A percentile compares a stretch with the other conserved stretches of the same genome.
phyloP scores from a whole-genome alignment of 2,888 invertebrate genomes.

The Heliconius ismenius region DNA sequence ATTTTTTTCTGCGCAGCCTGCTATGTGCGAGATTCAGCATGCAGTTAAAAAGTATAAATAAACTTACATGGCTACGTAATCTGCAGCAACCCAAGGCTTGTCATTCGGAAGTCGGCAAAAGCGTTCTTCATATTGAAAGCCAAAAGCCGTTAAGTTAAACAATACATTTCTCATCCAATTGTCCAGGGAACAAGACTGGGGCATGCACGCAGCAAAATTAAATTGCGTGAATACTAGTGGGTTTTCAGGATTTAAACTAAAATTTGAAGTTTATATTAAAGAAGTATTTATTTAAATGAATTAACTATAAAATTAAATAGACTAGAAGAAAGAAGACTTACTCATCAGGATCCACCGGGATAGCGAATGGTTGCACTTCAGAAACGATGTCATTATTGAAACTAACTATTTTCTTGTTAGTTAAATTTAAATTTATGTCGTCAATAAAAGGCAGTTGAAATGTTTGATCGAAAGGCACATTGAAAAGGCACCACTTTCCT shows the following conservation, averaged over 20 bases:
- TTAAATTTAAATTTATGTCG: slow-evolving; percentile 14
- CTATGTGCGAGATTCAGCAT: too few relatives aligned
- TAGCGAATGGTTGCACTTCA: slow-evolving; percentile 26
- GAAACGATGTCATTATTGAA: slow-evolving; percentile 26
- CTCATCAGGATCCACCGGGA: neutral
- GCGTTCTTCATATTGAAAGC: slow-evolving; percentile 53
- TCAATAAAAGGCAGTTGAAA: slow-evolving; percentile 41
- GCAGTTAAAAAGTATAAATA: neutral
- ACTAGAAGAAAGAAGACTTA: slow-evolving; percentile 8
- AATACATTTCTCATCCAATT: slow-evolving; percentile 53
- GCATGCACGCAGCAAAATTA: slow-evolving; percentile 61
- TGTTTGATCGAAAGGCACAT: slow-evolving; percentile 49
- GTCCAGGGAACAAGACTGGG: slow-evolving; percentile 60
- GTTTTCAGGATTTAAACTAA: slow-evolving; percentile 38
- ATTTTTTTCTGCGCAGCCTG: too few relatives aligned
- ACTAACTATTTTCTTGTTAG: slow-evolving; percentile 25
- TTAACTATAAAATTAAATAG: neutral
- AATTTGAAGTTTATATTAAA: neutral
- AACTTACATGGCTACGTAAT: slow-evolving; percentile 69
- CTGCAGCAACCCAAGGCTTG: slow-evolving; percentile 65
- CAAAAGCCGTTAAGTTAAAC: slow-evolving; percentile 49
- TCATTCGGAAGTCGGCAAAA: slow-evolving; percentile 67
- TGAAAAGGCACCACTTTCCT: slow-evolving; percentile 61
- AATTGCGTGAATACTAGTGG: slow-evolving; percentile 43
- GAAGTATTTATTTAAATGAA: neutral